These are phyloP conservation scores for Agrotis puta DNA, from an alignment of 2,888 invertebrate genomes.

Conservation along the genomic window DNA sequence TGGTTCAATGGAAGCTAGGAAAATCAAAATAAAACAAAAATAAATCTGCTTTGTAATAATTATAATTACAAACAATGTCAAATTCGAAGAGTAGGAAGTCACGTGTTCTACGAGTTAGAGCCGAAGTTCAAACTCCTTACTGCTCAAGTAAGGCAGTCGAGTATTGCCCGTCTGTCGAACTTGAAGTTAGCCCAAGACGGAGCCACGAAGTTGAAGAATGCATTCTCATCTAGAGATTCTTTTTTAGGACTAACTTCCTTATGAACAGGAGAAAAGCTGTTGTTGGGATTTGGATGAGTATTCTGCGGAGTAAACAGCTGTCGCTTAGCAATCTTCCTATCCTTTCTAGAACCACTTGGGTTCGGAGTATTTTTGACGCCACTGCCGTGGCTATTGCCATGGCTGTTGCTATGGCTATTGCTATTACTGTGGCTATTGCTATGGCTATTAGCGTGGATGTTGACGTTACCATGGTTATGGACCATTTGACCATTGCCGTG, in stretches of 20 bases:
- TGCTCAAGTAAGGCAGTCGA: slow-evolving; percentile 84
- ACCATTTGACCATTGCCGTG: slow-evolving; percentile 14
- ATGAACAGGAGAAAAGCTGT: slow-evolving; percentile 75
- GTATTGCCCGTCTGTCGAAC: slow-evolving; percentile 91
- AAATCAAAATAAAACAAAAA: slow-evolving; percentile 44
- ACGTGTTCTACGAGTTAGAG: slow-evolving; percentile 39
- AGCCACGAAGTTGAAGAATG: slow-evolving; percentile 88
- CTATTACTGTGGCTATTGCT: slow-evolving; percentile 19
- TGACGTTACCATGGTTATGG: slow-evolving; percentile 9
- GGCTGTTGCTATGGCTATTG: slow-evolving; percentile 31
- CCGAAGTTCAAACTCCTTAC: slow-evolving; percentile 37
- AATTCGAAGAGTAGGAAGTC: slow-evolving; percentile 49
- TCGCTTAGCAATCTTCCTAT: slow-evolving; percentile 88
- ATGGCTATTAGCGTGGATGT: slow-evolving; percentile 14
- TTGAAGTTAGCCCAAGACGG: slow-evolving; percentile 93
- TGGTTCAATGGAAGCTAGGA: not conserved
- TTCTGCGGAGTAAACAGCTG: slow-evolving; percentile 91
- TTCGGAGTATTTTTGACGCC: slow-evolving; percentile 67
- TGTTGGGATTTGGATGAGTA: slow-evolving; percentile 66
- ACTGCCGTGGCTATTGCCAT: slow-evolving; percentile 52
- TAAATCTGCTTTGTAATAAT: slow-evolving; percentile 58
- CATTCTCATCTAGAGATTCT: slow-evolving; percentile 68
- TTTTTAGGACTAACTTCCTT: slow-evolving; percentile 73
- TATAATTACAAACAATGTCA: slow-evolving; percentile 63
- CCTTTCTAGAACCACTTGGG: slow-evolving; percentile 76